phyloP scores from a whole-genome alignment of 2,888 invertebrate species.

The Halictus quadricinctus region DNA sequence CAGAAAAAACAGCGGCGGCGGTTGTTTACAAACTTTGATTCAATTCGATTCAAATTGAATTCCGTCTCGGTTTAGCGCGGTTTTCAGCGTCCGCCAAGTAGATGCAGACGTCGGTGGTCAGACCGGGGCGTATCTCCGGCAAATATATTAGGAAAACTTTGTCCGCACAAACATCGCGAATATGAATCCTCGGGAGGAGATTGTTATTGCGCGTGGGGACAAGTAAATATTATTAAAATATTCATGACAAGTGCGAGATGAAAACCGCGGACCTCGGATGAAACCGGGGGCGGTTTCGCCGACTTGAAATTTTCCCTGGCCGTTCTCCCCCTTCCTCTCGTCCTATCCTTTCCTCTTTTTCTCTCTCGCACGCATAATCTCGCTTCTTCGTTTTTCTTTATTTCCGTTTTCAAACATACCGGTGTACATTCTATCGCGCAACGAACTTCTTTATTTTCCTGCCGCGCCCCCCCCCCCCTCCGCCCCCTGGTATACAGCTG shows the following conservation, averaged over 20 bases:
- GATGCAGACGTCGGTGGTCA: constrained; percentile 24
- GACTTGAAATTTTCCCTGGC: constrained; percentile 16
- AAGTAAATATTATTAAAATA: constrained; percentile 54
- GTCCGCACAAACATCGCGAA: constrained; percentile 9
- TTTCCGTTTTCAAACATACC: constrained; percentile 32
- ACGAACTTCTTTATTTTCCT: constrained; percentile 55
- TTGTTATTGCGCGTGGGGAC: constrained; percentile 23
- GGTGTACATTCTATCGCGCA: constrained; percentile 30
- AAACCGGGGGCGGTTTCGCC: neutral
- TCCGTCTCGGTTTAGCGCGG: constrained; percentile 7
- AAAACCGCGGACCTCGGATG: constrained; percentile 1
- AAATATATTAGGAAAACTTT: constrained; percentile 7
- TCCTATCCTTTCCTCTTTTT: neutral
- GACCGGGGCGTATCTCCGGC: neutral
- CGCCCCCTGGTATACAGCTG: constrained; percentile 33
- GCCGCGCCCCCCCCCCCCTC: constrained; percentile 18
- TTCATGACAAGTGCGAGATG: constrained; percentile 39
- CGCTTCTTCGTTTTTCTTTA: neutral
- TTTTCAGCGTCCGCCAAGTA: constrained; percentile 8
- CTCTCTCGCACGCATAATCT: neutral
- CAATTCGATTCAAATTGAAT: constrained; percentile 36
- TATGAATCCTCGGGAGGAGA: constrained; percentile 12
- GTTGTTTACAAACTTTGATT: constrained; percentile 3
- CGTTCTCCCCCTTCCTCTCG: neutral
- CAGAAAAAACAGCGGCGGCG: neutral